These are phyloP conservation scores for Steatocranus sp. DNA, from an alignment of 2,797 vertebrate species.

Conservation along the genomic window DNA sequence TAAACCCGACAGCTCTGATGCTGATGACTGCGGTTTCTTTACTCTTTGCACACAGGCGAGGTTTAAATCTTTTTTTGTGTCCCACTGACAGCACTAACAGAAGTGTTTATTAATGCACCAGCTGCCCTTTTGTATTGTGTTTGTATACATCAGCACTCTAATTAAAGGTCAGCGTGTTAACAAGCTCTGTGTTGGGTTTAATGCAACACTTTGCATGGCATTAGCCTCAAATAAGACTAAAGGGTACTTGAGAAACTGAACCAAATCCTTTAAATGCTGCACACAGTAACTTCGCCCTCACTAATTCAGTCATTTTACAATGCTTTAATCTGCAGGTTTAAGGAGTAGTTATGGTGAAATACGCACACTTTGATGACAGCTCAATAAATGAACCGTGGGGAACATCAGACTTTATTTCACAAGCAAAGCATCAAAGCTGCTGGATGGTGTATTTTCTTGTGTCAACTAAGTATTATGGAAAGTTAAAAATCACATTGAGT, in stretches of 20 bases:
- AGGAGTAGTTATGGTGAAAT: not conserved
- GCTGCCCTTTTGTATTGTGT: not conserved
- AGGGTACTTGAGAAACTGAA: not conserved
- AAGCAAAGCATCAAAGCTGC: not conserved
- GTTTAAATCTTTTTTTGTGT: not conserved
- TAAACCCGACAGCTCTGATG: constrained; percentile 5
- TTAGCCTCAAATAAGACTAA: not conserved
- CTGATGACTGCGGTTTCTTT: constrained; percentile 20
- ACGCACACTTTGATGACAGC: not conserved
- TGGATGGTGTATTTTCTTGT: not conserved
- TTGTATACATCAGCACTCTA: not conserved
- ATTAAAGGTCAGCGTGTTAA: not conserved
- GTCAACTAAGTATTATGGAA: not conserved
- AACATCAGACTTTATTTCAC: not conserved
- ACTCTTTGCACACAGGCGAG: not conserved
- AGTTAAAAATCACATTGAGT: fast-evolving
- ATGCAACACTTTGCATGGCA: not conserved
- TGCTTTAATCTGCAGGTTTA: not conserved
- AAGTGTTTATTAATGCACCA: not conserved
- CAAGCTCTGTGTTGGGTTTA: not conserved
- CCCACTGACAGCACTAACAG: not conserved
- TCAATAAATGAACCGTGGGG: not conserved
- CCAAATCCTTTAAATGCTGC: not conserved
- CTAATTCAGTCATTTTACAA: not conserved
- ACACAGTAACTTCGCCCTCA: not conserved